phyloP scores from a whole-genome alignment of 2,888 invertebrate genomes.

The Lutraria lutraria region DNA sequence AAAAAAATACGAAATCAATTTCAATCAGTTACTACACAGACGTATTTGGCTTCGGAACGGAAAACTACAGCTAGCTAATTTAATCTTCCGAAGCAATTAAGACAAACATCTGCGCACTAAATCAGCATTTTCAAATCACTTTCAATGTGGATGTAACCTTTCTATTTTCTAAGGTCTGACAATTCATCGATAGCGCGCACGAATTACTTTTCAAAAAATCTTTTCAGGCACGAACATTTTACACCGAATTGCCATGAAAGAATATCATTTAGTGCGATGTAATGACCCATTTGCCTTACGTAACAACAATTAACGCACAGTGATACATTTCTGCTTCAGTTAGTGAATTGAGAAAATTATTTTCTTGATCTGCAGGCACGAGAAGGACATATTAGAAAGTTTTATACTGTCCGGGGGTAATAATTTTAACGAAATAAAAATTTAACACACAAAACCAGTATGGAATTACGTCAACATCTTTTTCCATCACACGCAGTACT shows the following conservation, averaged over 20 bases:
- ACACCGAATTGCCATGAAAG: not conserved
- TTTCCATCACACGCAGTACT: not conserved
- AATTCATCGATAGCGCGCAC: not conserved
- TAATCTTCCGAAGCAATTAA: slow-evolving; percentile 10
- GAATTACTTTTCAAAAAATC: not conserved
- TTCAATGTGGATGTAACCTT: not conserved
- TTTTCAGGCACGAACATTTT: not conserved
- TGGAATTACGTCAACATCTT: not conserved
- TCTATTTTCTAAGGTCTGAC: not conserved
- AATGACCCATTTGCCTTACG: not conserved
- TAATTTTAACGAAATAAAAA: not conserved
- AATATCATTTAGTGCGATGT: slow-evolving; percentile 7
- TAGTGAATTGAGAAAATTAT: not conserved
- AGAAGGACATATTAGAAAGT: not conserved
- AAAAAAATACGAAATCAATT: not conserved
- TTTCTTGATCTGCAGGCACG: not conserved
- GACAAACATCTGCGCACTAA: slow-evolving; percentile 16
- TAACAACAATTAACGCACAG: not conserved
- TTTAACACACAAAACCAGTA: not conserved
- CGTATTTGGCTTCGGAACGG: not conserved
- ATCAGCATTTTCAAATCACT: slow-evolving; percentile 19
- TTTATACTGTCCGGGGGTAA: not conserved
- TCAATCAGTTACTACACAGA: not conserved
- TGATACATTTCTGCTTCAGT: not conserved
- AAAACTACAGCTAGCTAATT: not conserved